Evolutionary conservation across 2,113 vertebrate genomes (phyloP).

Genomic region (Clarias macrocephalus): DNA sequence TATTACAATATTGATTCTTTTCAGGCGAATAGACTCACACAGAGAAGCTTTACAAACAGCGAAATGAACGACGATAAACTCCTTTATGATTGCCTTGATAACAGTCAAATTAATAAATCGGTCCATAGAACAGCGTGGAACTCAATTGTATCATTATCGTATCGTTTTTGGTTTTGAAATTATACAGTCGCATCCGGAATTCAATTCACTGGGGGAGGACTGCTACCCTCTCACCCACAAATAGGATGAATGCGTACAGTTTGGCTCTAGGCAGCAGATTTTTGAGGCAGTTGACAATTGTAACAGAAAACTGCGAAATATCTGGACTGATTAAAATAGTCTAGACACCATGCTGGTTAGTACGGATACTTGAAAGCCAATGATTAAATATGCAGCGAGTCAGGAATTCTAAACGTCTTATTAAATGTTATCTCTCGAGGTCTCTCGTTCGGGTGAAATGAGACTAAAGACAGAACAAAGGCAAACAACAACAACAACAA

Average conservation of each 20-base stretch:
- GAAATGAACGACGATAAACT: background rate
- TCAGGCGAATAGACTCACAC: background rate
- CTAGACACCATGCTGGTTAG: background rate
- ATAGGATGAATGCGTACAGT: background rate
- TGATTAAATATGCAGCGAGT: background rate
- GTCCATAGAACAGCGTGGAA: background rate
- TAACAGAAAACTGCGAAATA: background rate
- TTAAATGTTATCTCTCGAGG: background rate
- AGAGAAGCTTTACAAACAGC: background rate
- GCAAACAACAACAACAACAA: background rate
- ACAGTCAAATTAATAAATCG: background rate
- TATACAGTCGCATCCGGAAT: background rate
- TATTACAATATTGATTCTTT: background rate
- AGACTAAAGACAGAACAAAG: background rate
- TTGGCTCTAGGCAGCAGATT: background rate
- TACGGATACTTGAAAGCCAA: background rate
- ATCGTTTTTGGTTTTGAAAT: background rate
- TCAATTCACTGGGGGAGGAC: background rate
- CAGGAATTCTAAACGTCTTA: background rate
- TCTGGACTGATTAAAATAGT: background rate
- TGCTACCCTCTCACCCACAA: background rate
- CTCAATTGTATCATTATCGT: background rate
- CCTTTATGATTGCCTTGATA: background rate
- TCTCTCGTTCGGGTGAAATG: background rate
- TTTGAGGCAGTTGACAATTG: background rate